Percentiles rank a stretch among this genome's conserved stretches.
Conservation (phyloP, 2,797 vertebrate genomes). For the Tolypeutes matacus region DNA sequence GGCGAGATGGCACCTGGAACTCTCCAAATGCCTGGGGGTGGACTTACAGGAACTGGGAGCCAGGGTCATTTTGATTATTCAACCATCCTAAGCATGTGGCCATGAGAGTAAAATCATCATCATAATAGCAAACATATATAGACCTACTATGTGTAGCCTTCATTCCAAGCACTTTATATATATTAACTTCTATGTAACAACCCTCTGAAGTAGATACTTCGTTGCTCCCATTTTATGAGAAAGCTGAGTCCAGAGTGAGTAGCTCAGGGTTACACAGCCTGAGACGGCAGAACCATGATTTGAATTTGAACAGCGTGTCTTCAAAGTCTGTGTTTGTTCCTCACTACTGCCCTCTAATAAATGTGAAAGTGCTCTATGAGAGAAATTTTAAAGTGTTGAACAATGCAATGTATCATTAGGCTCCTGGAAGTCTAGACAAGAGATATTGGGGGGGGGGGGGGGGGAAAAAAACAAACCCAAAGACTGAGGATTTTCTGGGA, state of each 20-base stretch:
- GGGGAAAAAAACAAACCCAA: conserved; percentile 29
- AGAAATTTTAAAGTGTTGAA: conserved; percentile 62
- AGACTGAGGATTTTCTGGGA: conserved; percentile 21
- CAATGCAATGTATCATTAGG: conserved; percentile 58
- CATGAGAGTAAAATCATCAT: not conserved
- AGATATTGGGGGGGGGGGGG: conserved; percentile 68
- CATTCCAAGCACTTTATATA: conserved; percentile 33
- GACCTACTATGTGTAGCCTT: not conserved
- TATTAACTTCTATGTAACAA: not conserved
- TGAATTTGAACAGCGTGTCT: not conserved
- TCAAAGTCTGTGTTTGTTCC: conserved; percentile 47
- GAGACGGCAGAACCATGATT: not conserved
- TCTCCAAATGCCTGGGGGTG: not conserved
- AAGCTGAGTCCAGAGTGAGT: not conserved
- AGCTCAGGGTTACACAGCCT: not conserved
- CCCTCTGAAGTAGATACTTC: not conserved
- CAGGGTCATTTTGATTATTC: not conserved
- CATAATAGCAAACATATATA: not conserved
- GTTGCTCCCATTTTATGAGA: not conserved
- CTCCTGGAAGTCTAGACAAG: conserved; percentile 74
- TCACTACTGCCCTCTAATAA: conserved; percentile 65
- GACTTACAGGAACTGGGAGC: not conserved
- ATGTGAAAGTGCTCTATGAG: conserved; percentile 69
- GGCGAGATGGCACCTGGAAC: not conserved
- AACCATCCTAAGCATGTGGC: not conserved